A percentile compares a stretch with the other conserved stretches of the same genome.
phyloP scores from a whole-genome alignment of 2,797 vertebrate species.

The Meriones psammophilus region DNA sequence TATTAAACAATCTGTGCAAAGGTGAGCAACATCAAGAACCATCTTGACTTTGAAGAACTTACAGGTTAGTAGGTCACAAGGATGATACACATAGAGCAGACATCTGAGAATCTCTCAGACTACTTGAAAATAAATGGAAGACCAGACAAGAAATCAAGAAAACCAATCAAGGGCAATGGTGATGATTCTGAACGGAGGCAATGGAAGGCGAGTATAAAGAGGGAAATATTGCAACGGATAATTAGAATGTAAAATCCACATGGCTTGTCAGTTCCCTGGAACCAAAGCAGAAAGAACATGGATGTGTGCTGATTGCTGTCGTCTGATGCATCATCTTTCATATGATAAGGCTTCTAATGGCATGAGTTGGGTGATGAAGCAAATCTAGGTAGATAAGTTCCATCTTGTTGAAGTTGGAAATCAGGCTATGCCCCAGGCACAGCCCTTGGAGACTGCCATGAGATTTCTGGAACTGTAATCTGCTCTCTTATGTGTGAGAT shows the following conservation, averaged over 20 bases:
- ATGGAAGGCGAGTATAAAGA: background rate
- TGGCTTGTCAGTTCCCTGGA: background rate
- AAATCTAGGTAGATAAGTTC: background rate
- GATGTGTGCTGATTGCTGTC: background rate
- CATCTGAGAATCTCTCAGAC: background rate
- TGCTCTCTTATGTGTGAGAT: background rate
- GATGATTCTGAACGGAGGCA: background rate
- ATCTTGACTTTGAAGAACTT: background rate
- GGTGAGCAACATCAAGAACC: background rate
- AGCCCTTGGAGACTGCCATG: too few species aligned
- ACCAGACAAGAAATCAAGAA: background rate
- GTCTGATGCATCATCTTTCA: background rate
- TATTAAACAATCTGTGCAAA: background rate
- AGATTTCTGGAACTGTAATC: background rate
- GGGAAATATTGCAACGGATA: background rate
- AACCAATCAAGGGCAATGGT: background rate
- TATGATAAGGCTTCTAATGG: background rate
- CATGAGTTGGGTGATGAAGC: accelerated
- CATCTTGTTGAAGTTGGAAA: background rate
- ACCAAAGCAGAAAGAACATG: background rate
- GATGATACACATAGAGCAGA: background rate
- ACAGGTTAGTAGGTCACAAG: background rate
- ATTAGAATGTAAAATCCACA: background rate
- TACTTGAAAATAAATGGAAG: background rate
- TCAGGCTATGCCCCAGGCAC: accelerated